Evolutionary conservation across 2,888 invertebrate species (phyloP), one percentile per base, ranked within the genome.

Genomic region (Imbricaverruca yamaguchii): DNA sequence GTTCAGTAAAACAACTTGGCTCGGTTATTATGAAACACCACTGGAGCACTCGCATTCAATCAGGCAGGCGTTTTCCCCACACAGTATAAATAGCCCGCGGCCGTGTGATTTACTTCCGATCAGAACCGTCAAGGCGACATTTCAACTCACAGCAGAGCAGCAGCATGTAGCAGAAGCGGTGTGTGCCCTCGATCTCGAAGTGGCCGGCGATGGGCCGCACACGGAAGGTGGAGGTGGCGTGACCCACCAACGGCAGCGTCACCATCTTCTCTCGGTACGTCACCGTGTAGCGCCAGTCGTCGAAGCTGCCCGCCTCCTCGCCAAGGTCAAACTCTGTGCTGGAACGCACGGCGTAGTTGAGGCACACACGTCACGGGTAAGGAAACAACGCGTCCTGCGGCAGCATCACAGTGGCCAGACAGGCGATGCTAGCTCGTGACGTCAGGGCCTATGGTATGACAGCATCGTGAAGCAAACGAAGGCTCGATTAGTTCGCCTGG

Each of bases 241-340:
- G 25, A 13, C 69, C 69, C 13, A 69, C 39, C 69, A 69, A 39
- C 69, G 69, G 69, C 69, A 69, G 69, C 10, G 69, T 69, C 13
- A 39, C 69, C 69, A 69, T 69, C 69, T 69, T 69, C 69, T 69
- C 69, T 39, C 69, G 69, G 69, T 69, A 69, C 39, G 69, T 69
- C 13, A 69, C 69, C 69, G 69, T 39, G 15, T 69, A 69, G 0
- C 39, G 69, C 69, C 69, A 69, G 69, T 69, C 69, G 8, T 69
- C 23, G 39, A 21, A 69, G 69, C 69, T 69, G 69, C 69, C 69
- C 25, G 69, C 39, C 39, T 69, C 69, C 69, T 69, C 69, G 15
- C 39, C 39, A 0, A 69, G 25, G 39, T 69, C 69, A 39, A 69
- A 69, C 69, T 69, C 69, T 7, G 69, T 69, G 7, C 69, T 69